Conservation (phyloP, 2,797 vertebrate species). For the Aulostomus chinensis region DNA sequence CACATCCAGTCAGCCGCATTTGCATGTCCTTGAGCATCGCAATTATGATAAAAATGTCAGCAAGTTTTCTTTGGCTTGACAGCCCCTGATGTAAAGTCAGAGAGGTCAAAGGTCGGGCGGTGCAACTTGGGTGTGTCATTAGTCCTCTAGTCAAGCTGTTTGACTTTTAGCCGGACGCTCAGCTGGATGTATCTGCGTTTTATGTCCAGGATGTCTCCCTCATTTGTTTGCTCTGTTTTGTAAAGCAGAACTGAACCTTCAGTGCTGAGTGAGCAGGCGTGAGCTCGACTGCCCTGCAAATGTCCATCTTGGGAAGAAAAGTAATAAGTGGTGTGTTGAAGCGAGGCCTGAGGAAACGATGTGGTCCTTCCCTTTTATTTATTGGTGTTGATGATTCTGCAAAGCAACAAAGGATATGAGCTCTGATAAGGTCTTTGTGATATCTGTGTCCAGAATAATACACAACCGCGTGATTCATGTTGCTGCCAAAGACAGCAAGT, state of each 20-base stretch:
- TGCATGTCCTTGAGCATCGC: not conserved
- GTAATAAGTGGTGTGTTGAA: conserved; percentile 26
- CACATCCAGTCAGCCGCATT: not conserved
- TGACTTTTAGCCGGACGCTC: conserved; percentile 4
- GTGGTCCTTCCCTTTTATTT: conserved; percentile 55
- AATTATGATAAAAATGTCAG: conserved; percentile 47
- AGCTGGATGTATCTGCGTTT: not conserved
- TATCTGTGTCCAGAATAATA: conserved; percentile 64
- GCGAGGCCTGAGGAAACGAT: conserved; percentile 34
- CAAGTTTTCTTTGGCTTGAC: conserved; percentile 32
- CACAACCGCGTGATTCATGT: conserved; percentile 52
- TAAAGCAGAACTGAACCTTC: not conserved
- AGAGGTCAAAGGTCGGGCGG: conserved; percentile 61
- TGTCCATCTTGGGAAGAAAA: conserved; percentile 28
- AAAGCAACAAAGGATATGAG: conserved; percentile 52
- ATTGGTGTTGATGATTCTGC: conserved; percentile 55
- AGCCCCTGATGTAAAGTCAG: conserved; percentile 24
- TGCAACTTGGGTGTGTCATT: conserved; percentile 46
- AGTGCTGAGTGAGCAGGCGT: not conserved
- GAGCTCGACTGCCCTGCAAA: conserved; percentile 10
- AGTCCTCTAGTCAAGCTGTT: conserved; percentile 3
- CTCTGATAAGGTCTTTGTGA: conserved; percentile 47
- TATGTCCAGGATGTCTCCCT: too few species aligned
- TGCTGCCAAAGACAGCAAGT: conserved; percentile 49
- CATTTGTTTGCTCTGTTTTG: too few species aligned